These are phyloP conservation scores for Geophilus truncorum DNA, from an alignment of 2,888 invertebrate genomes.

Conservation along the genomic window DNA sequence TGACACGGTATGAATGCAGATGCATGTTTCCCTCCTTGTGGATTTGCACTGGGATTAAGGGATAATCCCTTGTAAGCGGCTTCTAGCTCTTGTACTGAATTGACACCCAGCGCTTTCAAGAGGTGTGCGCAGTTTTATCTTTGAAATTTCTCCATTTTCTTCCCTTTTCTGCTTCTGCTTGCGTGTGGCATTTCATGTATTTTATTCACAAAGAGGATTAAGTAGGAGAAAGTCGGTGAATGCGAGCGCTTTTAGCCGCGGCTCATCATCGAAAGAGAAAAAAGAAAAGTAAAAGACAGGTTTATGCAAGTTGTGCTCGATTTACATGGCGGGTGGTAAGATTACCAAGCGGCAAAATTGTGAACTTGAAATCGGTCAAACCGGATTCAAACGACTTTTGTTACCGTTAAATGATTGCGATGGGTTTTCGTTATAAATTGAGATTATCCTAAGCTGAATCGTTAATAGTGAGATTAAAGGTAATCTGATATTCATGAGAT, in stretches of 20 bases:
- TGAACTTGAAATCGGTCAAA: too few relatives aligned
- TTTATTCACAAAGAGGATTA: conserved; percentile 4
- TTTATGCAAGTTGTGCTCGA: too few relatives aligned
- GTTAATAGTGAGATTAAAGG: too few relatives aligned
- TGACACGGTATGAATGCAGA: not conserved
- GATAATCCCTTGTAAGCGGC: conserved; percentile 6
- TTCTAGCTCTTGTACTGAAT: not conserved
- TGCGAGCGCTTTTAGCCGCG: not conserved
- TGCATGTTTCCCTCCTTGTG: not conserved
- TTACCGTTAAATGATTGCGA: too few relatives aligned
- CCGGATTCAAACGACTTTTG: too few relatives aligned
- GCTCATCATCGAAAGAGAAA: not conserved
- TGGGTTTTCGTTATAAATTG: too few relatives aligned
- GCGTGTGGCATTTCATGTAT: conserved; percentile 4
- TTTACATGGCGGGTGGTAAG: too few relatives aligned
- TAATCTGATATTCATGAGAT: too few relatives aligned
- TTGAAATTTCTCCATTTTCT: not conserved
- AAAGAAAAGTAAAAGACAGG: not conserved
- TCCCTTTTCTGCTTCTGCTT: not conserved
- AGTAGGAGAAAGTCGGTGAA: not conserved
- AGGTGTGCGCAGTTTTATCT: not conserved
- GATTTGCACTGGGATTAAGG: not conserved
- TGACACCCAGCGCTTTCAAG: not conserved
- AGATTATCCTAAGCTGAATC: too few relatives aligned
- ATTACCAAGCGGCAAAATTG: too few relatives aligned